Evolutionary conservation across 2,888 invertebrate genomes (phyloP), one percentile per base, ranked within the genome.

Genomic region (Disparrhopalites patrizii): DNA sequence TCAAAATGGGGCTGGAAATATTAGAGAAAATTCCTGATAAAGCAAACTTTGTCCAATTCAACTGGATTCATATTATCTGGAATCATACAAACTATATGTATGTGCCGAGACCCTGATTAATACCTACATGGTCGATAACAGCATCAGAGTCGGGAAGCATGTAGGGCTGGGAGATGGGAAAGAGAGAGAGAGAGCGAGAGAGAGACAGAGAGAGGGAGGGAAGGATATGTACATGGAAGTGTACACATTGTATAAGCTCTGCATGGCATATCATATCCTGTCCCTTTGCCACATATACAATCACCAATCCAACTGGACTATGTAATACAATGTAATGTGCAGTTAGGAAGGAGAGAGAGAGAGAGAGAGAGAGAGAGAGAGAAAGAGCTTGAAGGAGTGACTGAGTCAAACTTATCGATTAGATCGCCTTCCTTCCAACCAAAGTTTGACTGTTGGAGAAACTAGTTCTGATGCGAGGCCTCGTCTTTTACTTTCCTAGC

Each of bases 401-500:
- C 47, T 60, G 40, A 60, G 60, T 60, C 60, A 60, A 60, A 60
- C 30, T 60, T 60, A 60, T 60, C 60, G 60, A 60, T 60, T 60
- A 43, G 60, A 60, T 60, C 47, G 47, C 60, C 30, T 60, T 47
- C 60, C 60, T 47, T 20, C 43, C 58, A 57, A 57, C 57, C 57
- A 57, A 57, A 57, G 33, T 57, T 57, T 57, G 40, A 57, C 57
- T 57, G 38, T 55, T 55, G 31, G 56, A 56, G 56, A 23, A 8
- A 23, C 33, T n/a, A 40, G 57, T 40, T 40, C 57, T 40, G 40
- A 57, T 40, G 27, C 25, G 52, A 52, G 52, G 52, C 28, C 52
- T 52, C 52, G 7, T 52, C 52, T 27, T n/a, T 52, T 52, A 52
- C 52, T 52, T 52, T 52, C 15, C 58, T 40, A 18, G 28, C 38